A percentile compares a stretch with the other conserved stretches of the same genome.
Evolutionary conservation across 2,113 vertebrate species (phyloP).

Genomic region (Malurus melanocephalus): DNA sequence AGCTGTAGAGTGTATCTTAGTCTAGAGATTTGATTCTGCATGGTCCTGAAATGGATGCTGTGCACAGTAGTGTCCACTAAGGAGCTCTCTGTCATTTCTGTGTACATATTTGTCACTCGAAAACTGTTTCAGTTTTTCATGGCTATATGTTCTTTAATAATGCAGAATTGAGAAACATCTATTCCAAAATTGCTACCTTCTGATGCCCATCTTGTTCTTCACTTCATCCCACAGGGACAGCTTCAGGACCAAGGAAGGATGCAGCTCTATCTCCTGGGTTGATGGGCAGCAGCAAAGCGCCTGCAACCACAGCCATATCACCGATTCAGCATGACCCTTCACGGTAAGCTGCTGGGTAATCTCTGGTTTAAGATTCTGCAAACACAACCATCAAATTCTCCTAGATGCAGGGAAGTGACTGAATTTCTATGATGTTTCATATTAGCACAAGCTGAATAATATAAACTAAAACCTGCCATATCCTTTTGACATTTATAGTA

Average conservation of each 20-base stretch:
- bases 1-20: neutral
- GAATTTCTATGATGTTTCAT: constrained; percentile 30
- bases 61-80: neutral
- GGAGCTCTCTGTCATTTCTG: neutral
- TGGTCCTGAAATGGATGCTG: neutral
- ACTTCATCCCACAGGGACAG: constrained; percentile 52
- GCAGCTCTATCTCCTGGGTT: constrained; percentile 73
- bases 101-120: neutral
- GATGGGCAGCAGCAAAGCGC: constrained; percentile 40
- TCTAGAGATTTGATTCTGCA: neutral
- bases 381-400: neutral
- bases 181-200: neutral
- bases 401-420: neutral
- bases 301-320: constrained; percentile 8
- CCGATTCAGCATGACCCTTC: constrained; percentile 35
- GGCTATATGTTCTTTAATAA: neutral
- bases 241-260: constrained; percentile 63
- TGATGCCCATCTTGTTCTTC: constrained; percentile 17
- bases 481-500: constrained; percentile 60
- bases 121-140: neutral
- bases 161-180: neutral
- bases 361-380: constrained; percentile 35
- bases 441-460: constrained; percentile 6
- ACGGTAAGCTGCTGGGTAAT: constrained; percentile 55
- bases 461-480: constrained; percentile 31